Percentiles rank a stretch among this genome's conserved stretches.
These are phyloP conservation scores for Ctenochaetus hawaiiensis DNA, from an alignment of 2,797 vertebrate species.

Conservation along the genomic window DNA sequence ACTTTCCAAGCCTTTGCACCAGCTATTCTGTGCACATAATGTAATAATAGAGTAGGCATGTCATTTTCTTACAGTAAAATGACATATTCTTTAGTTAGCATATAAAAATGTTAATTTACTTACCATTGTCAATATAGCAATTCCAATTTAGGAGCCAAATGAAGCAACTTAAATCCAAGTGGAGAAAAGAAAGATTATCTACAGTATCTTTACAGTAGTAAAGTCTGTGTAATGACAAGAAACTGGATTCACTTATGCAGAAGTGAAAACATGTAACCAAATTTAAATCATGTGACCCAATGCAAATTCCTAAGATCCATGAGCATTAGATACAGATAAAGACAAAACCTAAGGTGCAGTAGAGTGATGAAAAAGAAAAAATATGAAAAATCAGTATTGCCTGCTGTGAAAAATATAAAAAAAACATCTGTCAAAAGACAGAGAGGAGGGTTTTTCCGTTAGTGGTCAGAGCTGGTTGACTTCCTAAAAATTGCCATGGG, in stretches of 20 bases:
- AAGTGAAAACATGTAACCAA: conserved; percentile 65
- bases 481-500: neutral
- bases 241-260: conserved; percentile 37
- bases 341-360: neutral
- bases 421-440: neutral
- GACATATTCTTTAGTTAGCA: neutral
- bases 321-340: neutral
- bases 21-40: neutral
- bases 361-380: neutral
- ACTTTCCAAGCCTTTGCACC: neutral
- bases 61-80: neutral
- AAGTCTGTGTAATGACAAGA: neutral
- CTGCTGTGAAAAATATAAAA: neutral
- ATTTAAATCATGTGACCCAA: conserved; percentile 37
- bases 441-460: rapidly evolving
- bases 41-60: neutral
- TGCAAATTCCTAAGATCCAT: neutral
- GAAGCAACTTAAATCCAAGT: conserved; percentile 20
- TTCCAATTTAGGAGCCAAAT: neutral
- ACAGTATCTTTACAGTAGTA: too few relatives aligned
- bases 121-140: conserved; percentile 41
- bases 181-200: neutral
- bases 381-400: neutral
- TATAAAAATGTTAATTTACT: conserved; percentile 41
- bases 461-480: neutral